Conservation (phyloP, 2,888 invertebrate genomes). For the Rhyacophila evoluta region DNA sequence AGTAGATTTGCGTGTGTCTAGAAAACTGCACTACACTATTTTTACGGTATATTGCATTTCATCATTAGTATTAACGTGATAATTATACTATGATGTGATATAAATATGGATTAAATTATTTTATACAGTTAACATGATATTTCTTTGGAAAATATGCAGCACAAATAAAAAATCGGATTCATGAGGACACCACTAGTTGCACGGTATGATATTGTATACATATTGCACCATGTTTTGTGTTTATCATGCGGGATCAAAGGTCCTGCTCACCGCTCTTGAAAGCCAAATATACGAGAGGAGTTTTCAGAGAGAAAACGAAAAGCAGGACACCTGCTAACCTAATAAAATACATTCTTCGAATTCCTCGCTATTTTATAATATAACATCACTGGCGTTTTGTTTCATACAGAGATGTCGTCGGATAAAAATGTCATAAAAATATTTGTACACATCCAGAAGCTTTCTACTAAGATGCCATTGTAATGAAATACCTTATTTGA, state of each 20-base stretch:
- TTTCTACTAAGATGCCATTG: background rate
- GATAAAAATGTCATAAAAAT: background rate
- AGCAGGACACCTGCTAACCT: slow-evolving; percentile 47
- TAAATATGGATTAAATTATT: no score
- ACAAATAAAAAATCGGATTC: no score
- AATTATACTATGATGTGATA: no score
- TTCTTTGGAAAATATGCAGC: no score
- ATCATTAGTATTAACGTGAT: no score
- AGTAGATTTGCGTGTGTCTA: no score
- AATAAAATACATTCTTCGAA: slow-evolving; percentile 49
- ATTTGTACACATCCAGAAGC: background rate
- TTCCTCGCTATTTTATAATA: slow-evolving; percentile 39
- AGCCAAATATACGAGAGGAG: background rate
- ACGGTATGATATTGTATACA: background rate
- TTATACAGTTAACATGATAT: no score
- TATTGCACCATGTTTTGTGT: slow-evolving; percentile 8
- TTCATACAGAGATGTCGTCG: background rate
- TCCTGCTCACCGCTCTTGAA: background rate
- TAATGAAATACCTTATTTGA: no score
- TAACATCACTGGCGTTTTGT: background rate
- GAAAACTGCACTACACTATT: no score
- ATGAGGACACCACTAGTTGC: no score
- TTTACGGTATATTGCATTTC: no score
- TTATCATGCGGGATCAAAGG: slow-evolving; percentile 44
- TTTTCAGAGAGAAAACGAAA: background rate